Base-by-base conservation (phyloP, 2,888 invertebrate genomes). In the Xestia sexstrigata region DNA sequence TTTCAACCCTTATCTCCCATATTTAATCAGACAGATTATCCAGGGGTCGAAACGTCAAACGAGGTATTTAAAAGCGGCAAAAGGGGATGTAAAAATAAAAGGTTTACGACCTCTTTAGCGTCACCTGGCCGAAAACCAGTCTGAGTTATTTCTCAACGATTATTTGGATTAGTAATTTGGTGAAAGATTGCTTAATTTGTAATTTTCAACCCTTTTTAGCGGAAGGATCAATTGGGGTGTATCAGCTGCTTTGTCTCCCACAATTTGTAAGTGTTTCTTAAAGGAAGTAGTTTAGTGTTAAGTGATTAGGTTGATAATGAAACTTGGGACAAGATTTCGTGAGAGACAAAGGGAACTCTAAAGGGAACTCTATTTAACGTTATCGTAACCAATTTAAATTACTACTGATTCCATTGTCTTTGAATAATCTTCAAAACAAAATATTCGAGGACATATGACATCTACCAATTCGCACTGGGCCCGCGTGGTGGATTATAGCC, bases 11-110 rank as follows among this genome's bases (percentile, higher is more conserved):
- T 93, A 94, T 94, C 93, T 79, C 17, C 23, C 26, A 83, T 89
- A 92, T 93, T 93, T 89, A 88, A 94, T 94, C 93, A 89, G 91
- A 85, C 83, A 87, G 93, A 92, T 92, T 89, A 90, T 89, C 42
- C 74, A 42, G 83, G 86, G 87, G 83, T 84, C 79, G 82, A 80
- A 81, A 84, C 74, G 45, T 79, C 65, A 58, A 78, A 74, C 72
- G 76, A 78, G 71, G 79, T 70, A 82, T 81, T 88, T 87, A 86
- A 84, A 85, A 90, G 88, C 89, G 90, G 90, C n/a, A 89, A 88
- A 88, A 87, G 89, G 81, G 91, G 90, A 87, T 90, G 89, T 84
- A 87, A 85, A 88, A 87, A 90, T 85, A 85, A 88, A 82, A 87
- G 74, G 87, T 87, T 82, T 87, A 68, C 23, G 13, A 77, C 74